Base-by-base conservation (phyloP, 2,888 invertebrate genomes). In the Holacanthella duospinosa region DNA sequence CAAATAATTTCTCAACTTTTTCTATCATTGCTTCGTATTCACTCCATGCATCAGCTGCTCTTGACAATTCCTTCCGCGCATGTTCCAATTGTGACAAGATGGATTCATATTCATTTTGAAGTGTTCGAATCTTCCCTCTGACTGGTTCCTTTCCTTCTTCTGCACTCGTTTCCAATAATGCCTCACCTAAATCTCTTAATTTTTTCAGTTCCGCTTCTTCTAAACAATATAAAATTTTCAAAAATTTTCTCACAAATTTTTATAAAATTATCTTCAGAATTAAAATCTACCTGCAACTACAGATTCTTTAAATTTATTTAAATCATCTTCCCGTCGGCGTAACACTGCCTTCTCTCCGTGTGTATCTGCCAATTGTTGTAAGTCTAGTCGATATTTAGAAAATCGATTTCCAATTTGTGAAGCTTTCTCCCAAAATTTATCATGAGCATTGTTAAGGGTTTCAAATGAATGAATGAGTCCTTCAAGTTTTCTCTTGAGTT, bases 401-500 rank as follows among this genome's bases (percentile, higher is more conserved):
- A 94, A 82, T 89, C 48, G 90, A 93, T 72, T 94, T 93, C 63
- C 86, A 84, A 63, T 89, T 86, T 73, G 85, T 87, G 74, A 87
- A 72, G 87, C 86, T 0, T 87, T 85, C 71, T 87, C 87, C 75
- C 89, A 89, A 78, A 89, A 93, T 73, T 86, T 85, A 73, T 92
- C 91, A 75, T 95, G 94, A 58, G 89, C 86, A 68, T 84, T 85
- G 0, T 93, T 92, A 77, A 89, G 88, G 63, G 85, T 83, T 75
- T 93, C 91, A 54, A 92, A 79, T 26, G 66, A 55, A 2, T 63
- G 53, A 21, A 71, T 68, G 54, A 64, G 66, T 12, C 65, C 64
- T 21, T 61, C 60, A 19, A 72, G 44, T 43, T 63, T 66, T 6
- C 83, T 82, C 71, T 85, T 86, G 19, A 90, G 80, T 43, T 82